These are phyloP conservation scores for Bombus pascuorum DNA, from an alignment of 1,140 invertebrate genomes.

Conservation along the genomic window DNA sequence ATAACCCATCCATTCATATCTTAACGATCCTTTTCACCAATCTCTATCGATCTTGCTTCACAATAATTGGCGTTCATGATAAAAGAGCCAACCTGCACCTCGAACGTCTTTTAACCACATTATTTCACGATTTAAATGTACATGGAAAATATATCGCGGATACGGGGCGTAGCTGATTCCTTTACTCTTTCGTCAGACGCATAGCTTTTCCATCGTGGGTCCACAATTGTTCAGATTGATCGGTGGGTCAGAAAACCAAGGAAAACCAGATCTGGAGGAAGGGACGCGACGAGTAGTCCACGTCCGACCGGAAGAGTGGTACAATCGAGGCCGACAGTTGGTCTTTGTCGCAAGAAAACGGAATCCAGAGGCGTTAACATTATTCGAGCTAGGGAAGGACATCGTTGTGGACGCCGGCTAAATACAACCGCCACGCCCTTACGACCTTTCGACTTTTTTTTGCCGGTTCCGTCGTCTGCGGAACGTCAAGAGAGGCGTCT, in stretches of 20 bases:
- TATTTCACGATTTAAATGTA: constrained; percentile 55
- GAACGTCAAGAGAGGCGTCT: constrained; percentile 13
- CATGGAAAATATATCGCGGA: not conserved
- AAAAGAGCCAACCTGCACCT: constrained; percentile 30
- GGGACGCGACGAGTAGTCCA: constrained; percentile 22
- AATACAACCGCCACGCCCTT: constrained; percentile 65
- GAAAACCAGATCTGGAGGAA: constrained; percentile 53
- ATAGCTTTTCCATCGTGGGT: constrained; percentile 6
- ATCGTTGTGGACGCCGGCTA: constrained; percentile 50
- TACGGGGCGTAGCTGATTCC: constrained; percentile 38
- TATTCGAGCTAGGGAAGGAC: constrained; percentile 47
- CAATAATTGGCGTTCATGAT: constrained; percentile 33
- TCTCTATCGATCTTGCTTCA: constrained; percentile 70
- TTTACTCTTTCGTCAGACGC: constrained; percentile 58
- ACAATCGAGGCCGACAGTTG: constrained; percentile 66
- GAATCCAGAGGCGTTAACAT: constrained; percentile 68
- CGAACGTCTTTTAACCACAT: constrained; percentile 43
- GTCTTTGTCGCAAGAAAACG: constrained; percentile 69
- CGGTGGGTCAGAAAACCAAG: constrained; percentile 40
- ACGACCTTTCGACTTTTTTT: constrained; percentile 49
- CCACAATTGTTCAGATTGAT: constrained; percentile 51
- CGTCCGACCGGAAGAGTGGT: constrained; percentile 69
- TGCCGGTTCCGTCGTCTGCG: not conserved
- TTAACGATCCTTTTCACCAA: constrained; percentile 51
- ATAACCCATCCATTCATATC: constrained; percentile 41